These are phyloP conservation scores for Merops nubicus DNA, from an alignment of 2,113 vertebrate genomes.

Conservation along the genomic window DNA sequence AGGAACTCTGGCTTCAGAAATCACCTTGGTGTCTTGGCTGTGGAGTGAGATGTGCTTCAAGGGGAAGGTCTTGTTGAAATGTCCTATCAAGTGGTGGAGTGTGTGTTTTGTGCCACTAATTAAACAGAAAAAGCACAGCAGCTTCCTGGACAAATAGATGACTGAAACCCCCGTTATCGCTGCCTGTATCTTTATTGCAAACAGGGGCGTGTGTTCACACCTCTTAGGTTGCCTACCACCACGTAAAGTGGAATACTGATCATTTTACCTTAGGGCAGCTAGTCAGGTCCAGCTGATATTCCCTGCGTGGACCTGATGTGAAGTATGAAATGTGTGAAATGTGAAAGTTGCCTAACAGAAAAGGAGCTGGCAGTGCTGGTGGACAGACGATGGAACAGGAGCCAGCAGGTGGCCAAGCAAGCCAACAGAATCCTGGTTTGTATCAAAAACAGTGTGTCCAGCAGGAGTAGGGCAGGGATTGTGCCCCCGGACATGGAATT, in stretches of 20 bases:
- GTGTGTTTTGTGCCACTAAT: neutral
- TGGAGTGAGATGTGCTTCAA: accelerated
- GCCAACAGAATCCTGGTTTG: too few species aligned
- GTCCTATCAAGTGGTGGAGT: neutral
- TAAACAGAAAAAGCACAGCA: neutral
- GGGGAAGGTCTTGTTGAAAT: neutral
- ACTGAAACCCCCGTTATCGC: neutral
- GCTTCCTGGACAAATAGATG: constrained; percentile 4
- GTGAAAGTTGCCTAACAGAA: too few species aligned
- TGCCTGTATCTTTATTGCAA: neutral
- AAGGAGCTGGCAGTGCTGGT: too few species aligned
- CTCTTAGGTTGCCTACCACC: neutral
- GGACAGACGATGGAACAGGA: too few species aligned
- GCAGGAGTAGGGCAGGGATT: too few species aligned
- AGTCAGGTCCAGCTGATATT: accelerated
- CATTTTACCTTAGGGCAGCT: neutral
- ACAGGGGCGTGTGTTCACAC: neutral
- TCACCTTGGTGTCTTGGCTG: neutral
- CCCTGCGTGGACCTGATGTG: accelerated
- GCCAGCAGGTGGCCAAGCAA: too few species aligned
- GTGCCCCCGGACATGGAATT: too few species aligned
- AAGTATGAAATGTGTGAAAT: neutral
- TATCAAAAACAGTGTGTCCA: too few species aligned
- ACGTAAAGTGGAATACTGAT: neutral
- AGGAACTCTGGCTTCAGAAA: neutral